These are phyloP conservation scores for Chironex yamaguchii DNA, from an alignment of 30 jellyfish, hydroid and myxozoan species.

Conservation along the genomic window DNA sequence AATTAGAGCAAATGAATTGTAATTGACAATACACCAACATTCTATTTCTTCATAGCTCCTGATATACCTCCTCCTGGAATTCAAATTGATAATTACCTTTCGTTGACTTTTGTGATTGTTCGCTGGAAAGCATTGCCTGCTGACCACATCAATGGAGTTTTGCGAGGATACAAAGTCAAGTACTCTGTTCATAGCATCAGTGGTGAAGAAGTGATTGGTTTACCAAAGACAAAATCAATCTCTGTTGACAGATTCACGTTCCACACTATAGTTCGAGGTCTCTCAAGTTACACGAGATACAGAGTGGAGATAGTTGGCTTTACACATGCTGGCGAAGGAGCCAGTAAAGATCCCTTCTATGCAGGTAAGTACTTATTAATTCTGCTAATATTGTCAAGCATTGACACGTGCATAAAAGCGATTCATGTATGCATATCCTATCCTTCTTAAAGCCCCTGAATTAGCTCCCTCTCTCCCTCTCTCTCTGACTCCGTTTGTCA, in stretches of 20 bases:
- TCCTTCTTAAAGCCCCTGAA: background rate
- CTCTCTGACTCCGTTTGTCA: too few species aligned
- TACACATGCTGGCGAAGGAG: slow-evolving; percentile 50
- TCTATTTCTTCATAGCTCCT: slow-evolving; percentile 1
- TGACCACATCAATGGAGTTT: slow-evolving; percentile 26
- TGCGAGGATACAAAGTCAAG: slow-evolving; percentile 43
- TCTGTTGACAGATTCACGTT: slow-evolving; percentile 12
- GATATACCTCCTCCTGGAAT: slow-evolving; percentile 40
- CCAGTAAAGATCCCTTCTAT: background rate
- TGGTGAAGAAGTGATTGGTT: background rate
- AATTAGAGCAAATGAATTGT: too few species aligned
- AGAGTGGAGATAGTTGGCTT: slow-evolving; percentile 23
- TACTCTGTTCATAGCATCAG: background rate
- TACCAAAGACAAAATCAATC: background rate
- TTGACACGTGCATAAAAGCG: background rate
- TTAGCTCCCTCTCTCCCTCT: too few species aligned
- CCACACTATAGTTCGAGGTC: background rate
- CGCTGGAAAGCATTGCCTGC: slow-evolving; percentile 14
- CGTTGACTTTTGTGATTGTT: background rate
- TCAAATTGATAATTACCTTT: background rate
- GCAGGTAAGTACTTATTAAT: slow-evolving; percentile 2
- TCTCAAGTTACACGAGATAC: slow-evolving; percentile 32
- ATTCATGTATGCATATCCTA: background rate
- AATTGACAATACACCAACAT: too few species aligned
- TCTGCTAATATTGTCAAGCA: background rate